Evolutionary conservation across 1,140 invertebrate genomes (phyloP).

Genomic region (Drosophila sulfurigaster): DNA sequence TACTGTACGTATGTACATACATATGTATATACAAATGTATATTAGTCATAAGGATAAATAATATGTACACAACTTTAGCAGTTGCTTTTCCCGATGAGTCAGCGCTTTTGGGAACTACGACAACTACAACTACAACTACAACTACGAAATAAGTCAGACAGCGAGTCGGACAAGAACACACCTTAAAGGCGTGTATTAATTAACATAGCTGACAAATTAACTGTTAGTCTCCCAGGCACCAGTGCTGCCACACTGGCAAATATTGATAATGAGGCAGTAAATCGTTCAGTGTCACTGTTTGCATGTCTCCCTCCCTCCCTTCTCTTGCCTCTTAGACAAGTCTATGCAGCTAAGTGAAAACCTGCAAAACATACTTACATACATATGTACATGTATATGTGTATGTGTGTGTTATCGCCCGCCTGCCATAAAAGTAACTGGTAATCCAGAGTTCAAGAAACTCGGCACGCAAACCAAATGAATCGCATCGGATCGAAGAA

Average conservation of each 20-base stretch:
- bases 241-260: slow-evolving; percentile 30
- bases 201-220: slow-evolving; percentile 42
- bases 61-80: slow-evolving; percentile 4
- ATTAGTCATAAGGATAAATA: slow-evolving; percentile 60
- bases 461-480: slow-evolving; percentile 36
- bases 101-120: slow-evolving; percentile 29
- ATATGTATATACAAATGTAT: neutral
- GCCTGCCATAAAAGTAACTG: slow-evolving; percentile 47
- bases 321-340: neutral
- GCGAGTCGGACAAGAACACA: slow-evolving; percentile 27
- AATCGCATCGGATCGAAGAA: slow-evolving; percentile 28
- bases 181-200: slow-evolving; percentile 46
- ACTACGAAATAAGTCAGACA: neutral
- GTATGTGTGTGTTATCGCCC: slow-evolving; percentile 19
- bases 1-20: too few species aligned
- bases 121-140: neutral
- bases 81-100: slow-evolving; percentile 16
- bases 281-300: slow-evolving; percentile 30
- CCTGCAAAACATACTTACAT: slow-evolving; percentile 1
- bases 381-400: slow-evolving; percentile 8
- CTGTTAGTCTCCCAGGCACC: slow-evolving; percentile 19
- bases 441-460: slow-evolving; percentile 48
- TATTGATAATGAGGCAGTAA: slow-evolving; percentile 49
- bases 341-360: slow-evolving; percentile 29
- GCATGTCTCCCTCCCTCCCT: neutral